Base-by-base conservation (phyloP, 1,140 invertebrate species). In the Brachionus angularis region DNA sequence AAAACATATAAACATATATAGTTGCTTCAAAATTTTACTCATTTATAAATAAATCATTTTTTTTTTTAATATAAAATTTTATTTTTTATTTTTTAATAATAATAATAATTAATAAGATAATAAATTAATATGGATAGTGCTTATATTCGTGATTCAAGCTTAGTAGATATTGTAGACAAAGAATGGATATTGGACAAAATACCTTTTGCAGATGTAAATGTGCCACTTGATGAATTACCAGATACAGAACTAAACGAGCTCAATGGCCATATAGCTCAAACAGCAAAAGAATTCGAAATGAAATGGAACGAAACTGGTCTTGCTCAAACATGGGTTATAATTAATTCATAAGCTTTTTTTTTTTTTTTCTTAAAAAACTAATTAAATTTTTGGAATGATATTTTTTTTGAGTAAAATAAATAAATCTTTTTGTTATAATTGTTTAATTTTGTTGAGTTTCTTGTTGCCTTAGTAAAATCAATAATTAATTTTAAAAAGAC, bases 291-390 rank as follows among this genome's bases (percentile, higher is more conserved):
- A 36, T 47, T 50, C 10, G 62, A 67, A 29, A 67, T 47, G 62
- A 67, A 67, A 67, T 67, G 62, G 62, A 50, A 67, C 25, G 62
- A 67, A 50, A 67, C 62, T 34, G 62, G 62, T 34, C 44, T 67
- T 1, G 42, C 42, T 46, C 62, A 67, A 50, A 67, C 62, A 33
- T 67, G 62, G 62, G 62, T 67, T n/a, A 50, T 67, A 12, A 67
- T 67, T 10, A 67, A 67, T 50, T 33, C 33, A 47, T 67, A 49
- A 34, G 5, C n/a, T 14, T 47, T 4, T 34, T 5, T 50, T 0
- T 25, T n/a, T n/a, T n/a, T n/a, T n/a, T n/a, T n/a, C n/a, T n/a
- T n/a, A n/a, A n/a, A n/a, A n/a, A n/a, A n/a, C n/a, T n/a, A n/a
- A n/a, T n/a, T n/a, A n/a, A n/a, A n/a, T n/a, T n/a, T n/a, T n/a